phyloP scores from a whole-genome alignment of 2,113 vertebrate species.

The Coracopsis vasa region DNA sequence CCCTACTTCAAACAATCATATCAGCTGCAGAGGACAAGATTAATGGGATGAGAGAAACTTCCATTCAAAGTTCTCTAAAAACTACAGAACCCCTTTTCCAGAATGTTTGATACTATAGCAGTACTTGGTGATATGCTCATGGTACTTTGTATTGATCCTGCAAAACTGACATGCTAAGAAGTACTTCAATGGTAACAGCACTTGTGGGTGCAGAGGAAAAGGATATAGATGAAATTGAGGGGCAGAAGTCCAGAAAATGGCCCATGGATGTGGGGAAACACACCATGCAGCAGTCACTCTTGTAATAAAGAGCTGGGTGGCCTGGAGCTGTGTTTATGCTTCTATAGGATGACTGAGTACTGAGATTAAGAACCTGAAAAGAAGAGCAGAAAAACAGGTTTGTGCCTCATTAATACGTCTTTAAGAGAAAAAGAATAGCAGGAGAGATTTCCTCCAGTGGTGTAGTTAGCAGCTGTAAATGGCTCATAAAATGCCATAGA shows the following conservation, averaged over 20 bases:
- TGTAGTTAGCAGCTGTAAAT: not conserved
- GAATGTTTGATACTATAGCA: not conserved
- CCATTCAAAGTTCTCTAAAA: not conserved
- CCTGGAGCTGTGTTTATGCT: not conserved
- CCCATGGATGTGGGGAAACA: not conserved
- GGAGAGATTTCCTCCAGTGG: not conserved
- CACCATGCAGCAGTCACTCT: too few relatives aligned
- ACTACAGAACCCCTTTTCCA: not conserved
- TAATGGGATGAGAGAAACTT: not conserved
- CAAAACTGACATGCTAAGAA: not conserved
- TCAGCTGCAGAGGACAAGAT: not conserved
- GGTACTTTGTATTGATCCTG: not conserved
- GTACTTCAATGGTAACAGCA: not conserved
- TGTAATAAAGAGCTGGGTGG: not conserved
- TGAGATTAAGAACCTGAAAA: not conserved
- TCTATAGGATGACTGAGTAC: not conserved
- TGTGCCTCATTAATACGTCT: not conserved
- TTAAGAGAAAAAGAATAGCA: not conserved
- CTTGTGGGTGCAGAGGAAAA: not conserved
- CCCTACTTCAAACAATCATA: accelerated
- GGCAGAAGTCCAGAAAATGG: not conserved
- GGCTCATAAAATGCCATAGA: not conserved
- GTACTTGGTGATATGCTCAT: not conserved
- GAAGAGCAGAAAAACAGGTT: not conserved
- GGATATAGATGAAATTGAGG: not conserved